These are phyloP conservation scores for Perca flavescens DNA, from an alignment of 2,113 vertebrate genomes.

Conservation along the genomic window DNA sequence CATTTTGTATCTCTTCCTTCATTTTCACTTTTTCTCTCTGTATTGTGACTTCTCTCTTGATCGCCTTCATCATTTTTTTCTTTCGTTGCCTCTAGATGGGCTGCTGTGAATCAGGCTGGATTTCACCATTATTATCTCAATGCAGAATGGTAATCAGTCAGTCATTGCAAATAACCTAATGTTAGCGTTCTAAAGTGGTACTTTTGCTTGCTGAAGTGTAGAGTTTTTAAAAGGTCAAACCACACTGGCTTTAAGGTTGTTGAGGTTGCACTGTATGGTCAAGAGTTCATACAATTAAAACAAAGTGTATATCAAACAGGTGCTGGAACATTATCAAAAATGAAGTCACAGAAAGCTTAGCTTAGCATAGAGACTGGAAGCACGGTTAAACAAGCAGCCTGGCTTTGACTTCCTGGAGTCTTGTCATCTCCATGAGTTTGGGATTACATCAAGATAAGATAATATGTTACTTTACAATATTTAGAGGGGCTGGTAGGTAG, in stretches of 20 bases:
- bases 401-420: too few species aligned
- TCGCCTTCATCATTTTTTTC: neutral
- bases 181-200: neutral
- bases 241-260: neutral
- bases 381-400: too few species aligned
- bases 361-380: too few species aligned
- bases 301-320: neutral
- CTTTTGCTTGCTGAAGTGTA: too few species aligned
- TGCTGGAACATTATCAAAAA: neutral
- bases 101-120: neutral
- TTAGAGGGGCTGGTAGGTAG: too few species aligned
- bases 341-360: neutral
- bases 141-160: slow-evolving; percentile 1
- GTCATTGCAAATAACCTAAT: neutral
- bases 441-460: too few species aligned
- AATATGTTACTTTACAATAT: too few species aligned
- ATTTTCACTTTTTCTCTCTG: neutral
- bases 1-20: neutral
- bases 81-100: neutral
- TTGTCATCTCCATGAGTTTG: too few species aligned
- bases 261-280: neutral
- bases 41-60: neutral
- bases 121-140: neutral
- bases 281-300: neutral
- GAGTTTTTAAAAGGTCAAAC: too few species aligned